These are phyloP conservation scores for Chiroxiphia lanceolata DNA, from an alignment of 2,797 vertebrate species.

Conservation along the genomic window DNA sequence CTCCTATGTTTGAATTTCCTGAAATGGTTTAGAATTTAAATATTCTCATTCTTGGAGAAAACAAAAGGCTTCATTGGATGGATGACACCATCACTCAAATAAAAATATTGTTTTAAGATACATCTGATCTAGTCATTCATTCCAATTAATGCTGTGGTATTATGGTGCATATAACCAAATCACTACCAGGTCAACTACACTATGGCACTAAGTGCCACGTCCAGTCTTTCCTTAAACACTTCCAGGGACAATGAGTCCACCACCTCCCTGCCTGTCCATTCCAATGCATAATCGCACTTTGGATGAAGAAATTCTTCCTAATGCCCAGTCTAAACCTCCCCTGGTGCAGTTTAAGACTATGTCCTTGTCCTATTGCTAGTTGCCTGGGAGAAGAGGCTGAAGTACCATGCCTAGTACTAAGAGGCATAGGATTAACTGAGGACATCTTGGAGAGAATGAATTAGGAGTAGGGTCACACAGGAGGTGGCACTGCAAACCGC, in stretches of 20 bases:
- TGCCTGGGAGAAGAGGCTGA: neutral
- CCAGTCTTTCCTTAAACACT: neutral
- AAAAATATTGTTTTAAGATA: neutral
- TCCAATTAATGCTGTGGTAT: neutral
- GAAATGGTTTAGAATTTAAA: neutral
- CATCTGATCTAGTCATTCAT: neutral
- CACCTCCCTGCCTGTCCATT: neutral
- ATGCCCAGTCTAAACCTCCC: neutral
- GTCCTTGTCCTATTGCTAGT: accelerated
- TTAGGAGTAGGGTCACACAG: accelerated
- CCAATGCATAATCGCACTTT: neutral
- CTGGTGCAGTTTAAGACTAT: neutral
- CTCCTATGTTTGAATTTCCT: neutral
- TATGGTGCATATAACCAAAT: neutral
- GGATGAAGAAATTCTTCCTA: neutral
- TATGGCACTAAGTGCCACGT: neutral
- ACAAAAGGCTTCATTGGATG: neutral
- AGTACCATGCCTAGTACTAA: too few relatives aligned
- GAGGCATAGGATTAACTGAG: neutral
- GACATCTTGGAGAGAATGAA: neutral
- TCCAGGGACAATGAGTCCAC: neutral
- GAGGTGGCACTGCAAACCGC: neutral
- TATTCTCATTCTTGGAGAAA: neutral
- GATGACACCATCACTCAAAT: neutral
- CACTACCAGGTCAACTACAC: neutral